Evolutionary conservation across 2,113 vertebrate genomes (phyloP).

Genomic region (Istiophorus platypterus): DNA sequence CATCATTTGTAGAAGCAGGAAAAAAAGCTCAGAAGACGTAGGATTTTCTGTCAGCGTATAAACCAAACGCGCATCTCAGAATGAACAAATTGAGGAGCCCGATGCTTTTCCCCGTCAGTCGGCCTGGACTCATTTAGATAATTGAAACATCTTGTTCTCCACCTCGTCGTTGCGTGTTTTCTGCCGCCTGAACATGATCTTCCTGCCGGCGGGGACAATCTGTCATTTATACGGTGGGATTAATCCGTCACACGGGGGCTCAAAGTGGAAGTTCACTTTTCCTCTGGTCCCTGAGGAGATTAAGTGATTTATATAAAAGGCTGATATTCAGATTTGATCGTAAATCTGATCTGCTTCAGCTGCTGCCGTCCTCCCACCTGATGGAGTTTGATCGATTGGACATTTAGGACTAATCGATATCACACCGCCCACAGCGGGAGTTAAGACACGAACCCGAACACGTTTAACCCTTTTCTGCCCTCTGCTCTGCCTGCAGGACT

Average conservation of each 20-base stretch:
- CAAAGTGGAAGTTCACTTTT: background rate
- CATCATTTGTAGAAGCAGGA: too few relatives aligned
- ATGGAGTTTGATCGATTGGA: slow-evolving; percentile 33
- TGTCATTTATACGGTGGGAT: slow-evolving; percentile 36
- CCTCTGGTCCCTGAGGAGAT: background rate
- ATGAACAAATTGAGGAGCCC: background rate
- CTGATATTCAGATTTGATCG: slow-evolving; percentile 38
- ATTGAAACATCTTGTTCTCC: slow-evolving; percentile 55
- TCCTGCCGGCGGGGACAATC: slow-evolving; percentile 28
- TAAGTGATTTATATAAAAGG: slow-evolving; percentile 38
- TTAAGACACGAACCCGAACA: slow-evolving; percentile 10
- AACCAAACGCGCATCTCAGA: background rate
- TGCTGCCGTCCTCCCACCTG: background rate
- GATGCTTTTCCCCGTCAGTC: slow-evolving; percentile 2
- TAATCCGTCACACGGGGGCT: slow-evolving; percentile 23
- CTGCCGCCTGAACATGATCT: slow-evolving; percentile 27
- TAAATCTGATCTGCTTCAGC: slow-evolving; percentile 39
- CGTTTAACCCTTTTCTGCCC: background rate
- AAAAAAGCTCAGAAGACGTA: background rate
- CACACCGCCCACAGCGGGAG: slow-evolving; percentile 3
- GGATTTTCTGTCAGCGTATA: background rate
- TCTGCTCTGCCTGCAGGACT: too few relatives aligned
- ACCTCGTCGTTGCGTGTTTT: slow-evolving; percentile 5
- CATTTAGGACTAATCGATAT: slow-evolving; percentile 44
- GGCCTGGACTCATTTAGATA: slow-evolving; percentile 36